These are phyloP conservation scores for Trachelus stipa DNA, from an alignment of 2,888 invertebrate species.

Conservation along the genomic window DNA sequence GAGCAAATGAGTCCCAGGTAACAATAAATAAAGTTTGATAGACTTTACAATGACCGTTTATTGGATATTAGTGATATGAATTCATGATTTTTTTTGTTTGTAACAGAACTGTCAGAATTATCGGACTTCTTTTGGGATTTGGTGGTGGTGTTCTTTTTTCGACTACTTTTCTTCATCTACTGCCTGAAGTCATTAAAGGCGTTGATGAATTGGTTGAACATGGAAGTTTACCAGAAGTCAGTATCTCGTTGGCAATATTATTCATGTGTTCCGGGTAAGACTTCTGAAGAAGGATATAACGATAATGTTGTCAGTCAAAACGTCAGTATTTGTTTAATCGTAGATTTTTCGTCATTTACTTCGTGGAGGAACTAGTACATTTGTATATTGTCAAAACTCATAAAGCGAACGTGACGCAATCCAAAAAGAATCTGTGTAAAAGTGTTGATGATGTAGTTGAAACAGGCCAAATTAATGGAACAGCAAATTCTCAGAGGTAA, in stretches of 20 bases:
- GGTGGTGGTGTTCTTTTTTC: conserved; percentile 86
- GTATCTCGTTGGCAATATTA: conserved; percentile 76
- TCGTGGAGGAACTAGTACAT: conserved; percentile 85
- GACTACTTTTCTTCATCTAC: conserved; percentile 84
- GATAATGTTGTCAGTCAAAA: neutral
- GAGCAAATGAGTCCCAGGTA: conserved; percentile 52
- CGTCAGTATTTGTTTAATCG: neutral
- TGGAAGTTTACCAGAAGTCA: conserved; percentile 68
- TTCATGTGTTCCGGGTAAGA: conserved; percentile 73
- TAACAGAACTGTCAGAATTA: conserved; percentile 60
- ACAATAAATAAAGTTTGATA: neutral
- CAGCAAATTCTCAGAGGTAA: neutral
- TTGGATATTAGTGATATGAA: neutral
- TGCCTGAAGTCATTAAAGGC: conserved; percentile 82
- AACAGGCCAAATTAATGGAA: neutral
- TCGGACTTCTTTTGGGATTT: conserved; percentile 77
- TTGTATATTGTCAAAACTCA: conserved; percentile 68
- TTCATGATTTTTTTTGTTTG: neutral
- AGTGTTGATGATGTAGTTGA: neutral
- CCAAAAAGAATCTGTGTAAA: neutral
- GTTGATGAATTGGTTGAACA: conserved; percentile 70
- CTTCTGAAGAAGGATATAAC: neutral
- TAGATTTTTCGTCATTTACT: conserved; percentile 64
- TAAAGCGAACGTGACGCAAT: neutral
- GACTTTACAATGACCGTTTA: neutral